Conservation (phyloP, 2,113 vertebrate genomes). For the Oryzias woworae region DNA sequence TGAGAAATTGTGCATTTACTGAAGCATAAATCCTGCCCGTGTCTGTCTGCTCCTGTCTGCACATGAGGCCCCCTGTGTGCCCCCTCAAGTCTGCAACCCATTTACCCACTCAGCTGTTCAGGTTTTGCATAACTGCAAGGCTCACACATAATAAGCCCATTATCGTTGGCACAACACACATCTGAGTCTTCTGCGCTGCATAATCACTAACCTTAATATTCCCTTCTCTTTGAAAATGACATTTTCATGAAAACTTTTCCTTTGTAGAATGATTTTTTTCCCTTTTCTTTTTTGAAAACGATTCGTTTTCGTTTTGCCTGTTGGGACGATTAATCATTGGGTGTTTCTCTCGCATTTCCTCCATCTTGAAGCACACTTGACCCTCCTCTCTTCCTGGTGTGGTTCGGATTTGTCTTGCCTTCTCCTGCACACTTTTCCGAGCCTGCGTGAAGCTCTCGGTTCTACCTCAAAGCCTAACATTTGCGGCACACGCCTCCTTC, state of each 20-base stretch:
- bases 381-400: conserved; percentile 26
- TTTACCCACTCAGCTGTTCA: conserved; percentile 26
- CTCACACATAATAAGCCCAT: conserved; percentile 21
- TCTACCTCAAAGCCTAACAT: conserved; percentile 11
- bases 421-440: conserved; percentile 16
- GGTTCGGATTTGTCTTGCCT: conserved; percentile 30
- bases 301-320: neutral
- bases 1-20: neutral
- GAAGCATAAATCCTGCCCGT: conserved; percentile 35
- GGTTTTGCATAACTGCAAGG: conserved; percentile 30
- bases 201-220: conserved; percentile 6
- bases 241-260: conserved; percentile 2
- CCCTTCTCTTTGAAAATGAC: conserved; percentile 17
- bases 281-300: neutral
- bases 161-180: conserved; percentile 34
- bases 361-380: conserved; percentile 30
- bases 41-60: conserved; percentile 12
- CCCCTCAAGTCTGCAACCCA: conserved; percentile 26
- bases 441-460: conserved; percentile 32
- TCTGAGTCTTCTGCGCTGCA: conserved; percentile 4
- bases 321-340: conserved; percentile 1
- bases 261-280: neutral
- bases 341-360: conserved; percentile 14
- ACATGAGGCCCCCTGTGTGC: conserved; percentile 15
- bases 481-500: conserved; percentile 9